Conservation (phyloP, 2,888 invertebrate species). For the Terebella lapidaria region DNA sequence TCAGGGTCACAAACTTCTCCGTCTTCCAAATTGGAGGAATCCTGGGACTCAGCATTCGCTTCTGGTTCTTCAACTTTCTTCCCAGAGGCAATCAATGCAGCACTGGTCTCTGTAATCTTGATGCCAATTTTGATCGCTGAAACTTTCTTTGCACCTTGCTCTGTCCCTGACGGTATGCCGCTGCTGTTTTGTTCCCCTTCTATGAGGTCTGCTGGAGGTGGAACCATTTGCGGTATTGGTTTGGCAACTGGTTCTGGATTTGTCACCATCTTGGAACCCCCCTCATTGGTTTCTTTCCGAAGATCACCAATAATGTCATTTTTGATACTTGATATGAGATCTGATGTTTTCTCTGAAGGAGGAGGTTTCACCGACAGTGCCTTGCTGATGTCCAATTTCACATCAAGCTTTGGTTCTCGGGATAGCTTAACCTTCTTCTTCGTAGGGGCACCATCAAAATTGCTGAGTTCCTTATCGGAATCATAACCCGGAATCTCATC, state of each 20-base stretch:
- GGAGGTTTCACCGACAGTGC: background rate
- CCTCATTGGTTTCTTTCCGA: too few species aligned
- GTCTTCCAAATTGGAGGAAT: too few species aligned
- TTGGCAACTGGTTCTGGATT: too few species aligned
- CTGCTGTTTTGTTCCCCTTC: background rate
- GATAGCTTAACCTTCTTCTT: background rate
- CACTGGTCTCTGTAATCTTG: slow-evolving; percentile 15
- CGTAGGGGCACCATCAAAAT: background rate
- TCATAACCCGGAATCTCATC: background rate
- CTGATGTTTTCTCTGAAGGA: background rate
- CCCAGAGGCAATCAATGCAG: slow-evolving; percentile 15
- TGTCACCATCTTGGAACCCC: too few species aligned
- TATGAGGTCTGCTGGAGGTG: background rate
- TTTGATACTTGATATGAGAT: background rate
- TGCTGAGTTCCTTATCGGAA: background rate
- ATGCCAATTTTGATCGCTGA: slow-evolving; percentile 14
- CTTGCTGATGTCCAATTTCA: background rate
- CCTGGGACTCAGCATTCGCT: too few species aligned
- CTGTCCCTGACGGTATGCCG: background rate
- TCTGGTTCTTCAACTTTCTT: slow-evolving; percentile 3
- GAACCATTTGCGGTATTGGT: too few species aligned
- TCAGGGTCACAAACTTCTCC: too few species aligned
- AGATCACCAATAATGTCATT: background rate
- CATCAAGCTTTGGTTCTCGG: background rate
- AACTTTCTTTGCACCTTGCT: too few species aligned